phyloP scores from a whole-genome alignment of 2,888 invertebrate species.

The Latrodectus hesperus region DNA sequence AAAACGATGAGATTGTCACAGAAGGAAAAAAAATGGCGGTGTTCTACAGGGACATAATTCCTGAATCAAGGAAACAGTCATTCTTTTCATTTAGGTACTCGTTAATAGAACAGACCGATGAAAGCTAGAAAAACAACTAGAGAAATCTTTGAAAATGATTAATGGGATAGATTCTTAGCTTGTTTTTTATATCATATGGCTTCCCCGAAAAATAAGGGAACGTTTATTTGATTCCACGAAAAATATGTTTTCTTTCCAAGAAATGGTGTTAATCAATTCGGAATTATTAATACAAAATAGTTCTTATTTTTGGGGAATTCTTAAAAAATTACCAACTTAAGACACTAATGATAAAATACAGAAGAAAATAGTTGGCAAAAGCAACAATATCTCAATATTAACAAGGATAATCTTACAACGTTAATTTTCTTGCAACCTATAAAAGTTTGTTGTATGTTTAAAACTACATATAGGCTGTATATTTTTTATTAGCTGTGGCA shows the following conservation, averaged over 20 bases:
- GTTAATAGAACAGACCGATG: background rate
- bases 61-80: constrained; percentile 25
- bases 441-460: too few species aligned
- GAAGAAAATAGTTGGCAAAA: too few species aligned
- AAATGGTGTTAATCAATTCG: too few species aligned
- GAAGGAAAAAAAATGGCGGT: background rate
- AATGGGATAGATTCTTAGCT: background rate
- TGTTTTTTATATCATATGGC: background rate
- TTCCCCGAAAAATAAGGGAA: background rate
- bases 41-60: background rate
- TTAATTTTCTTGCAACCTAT: too few species aligned
- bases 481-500: too few species aligned
- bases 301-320: too few species aligned
- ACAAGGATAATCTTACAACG: too few species aligned
- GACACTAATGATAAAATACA: too few species aligned
- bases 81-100: constrained; percentile 10
- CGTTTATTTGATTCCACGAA: background rate
- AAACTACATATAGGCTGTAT: too few species aligned
- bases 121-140: constrained; percentile 6
- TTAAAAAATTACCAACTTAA: too few species aligned
- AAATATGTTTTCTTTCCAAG: background rate
- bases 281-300: too few species aligned
- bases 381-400: too few species aligned
- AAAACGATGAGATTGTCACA: constrained; percentile 9
- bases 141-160: constrained; percentile 1